These are phyloP conservation scores for Napeogenes inachia DNA, from an alignment of 2,888 invertebrate species.

Conservation along the genomic window DNA sequence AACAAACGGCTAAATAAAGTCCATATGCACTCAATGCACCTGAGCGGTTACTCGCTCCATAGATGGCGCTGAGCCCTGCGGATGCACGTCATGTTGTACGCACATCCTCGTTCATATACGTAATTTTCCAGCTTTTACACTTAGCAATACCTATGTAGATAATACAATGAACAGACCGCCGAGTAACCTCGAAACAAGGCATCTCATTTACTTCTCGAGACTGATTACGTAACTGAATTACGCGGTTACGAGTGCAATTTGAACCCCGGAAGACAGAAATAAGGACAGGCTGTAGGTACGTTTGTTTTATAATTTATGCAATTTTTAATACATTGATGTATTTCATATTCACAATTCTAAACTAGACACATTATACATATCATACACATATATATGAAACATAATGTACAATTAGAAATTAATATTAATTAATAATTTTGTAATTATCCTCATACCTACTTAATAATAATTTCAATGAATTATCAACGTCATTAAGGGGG, in stretches of 20 bases:
- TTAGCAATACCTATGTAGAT: conserved; percentile 38
- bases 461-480: background rate
- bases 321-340: too few species aligned
- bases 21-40: conserved; percentile 21
- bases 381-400: too few species aligned
- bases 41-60: conserved; percentile 42
- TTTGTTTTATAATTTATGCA: too few species aligned
- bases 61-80: conserved; percentile 49
- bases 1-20: conserved; percentile 12
- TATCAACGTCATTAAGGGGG: background rate
- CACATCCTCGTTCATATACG: conserved; percentile 61
- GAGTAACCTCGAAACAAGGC: conserved; percentile 52
- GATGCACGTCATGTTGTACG: conserved; percentile 68
- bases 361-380: too few species aligned
- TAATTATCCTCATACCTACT: too few species aligned
- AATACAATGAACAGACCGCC: conserved; percentile 41
- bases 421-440: too few species aligned
- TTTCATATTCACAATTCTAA: too few species aligned
- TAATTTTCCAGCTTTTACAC: conserved; percentile 61
- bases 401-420: too few species aligned
- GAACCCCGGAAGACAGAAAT: conserved; percentile 36
- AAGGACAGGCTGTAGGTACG: too few species aligned
- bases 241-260: conserved; percentile 41
- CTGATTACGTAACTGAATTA: conserved; percentile 54
- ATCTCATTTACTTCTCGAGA: conserved; percentile 48